Conservation (phyloP, 2,888 invertebrate species). For the Copidosoma aretas region DNA sequence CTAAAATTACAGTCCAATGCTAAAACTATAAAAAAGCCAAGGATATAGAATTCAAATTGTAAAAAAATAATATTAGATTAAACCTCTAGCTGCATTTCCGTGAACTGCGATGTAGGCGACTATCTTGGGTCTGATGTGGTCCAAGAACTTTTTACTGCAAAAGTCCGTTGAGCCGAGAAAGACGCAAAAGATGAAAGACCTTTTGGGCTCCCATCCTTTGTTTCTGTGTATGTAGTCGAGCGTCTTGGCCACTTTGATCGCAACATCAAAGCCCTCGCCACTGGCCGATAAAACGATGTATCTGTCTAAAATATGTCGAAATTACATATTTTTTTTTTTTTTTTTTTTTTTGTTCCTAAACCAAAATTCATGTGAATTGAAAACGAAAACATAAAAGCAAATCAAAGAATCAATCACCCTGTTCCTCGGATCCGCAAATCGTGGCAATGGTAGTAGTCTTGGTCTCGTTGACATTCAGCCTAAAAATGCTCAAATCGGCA, state of each 20-base stretch:
- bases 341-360: background rate
- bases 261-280: conserved; percentile 50
- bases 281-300: conserved; percentile 54
- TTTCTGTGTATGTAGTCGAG: conserved; percentile 48
- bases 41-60: no score
- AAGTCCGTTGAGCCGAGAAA: conserved; percentile 48
- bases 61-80: conserved; percentile 2
- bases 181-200: conserved; percentile 55
- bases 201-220: conserved; percentile 53
- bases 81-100: conserved; percentile 42
- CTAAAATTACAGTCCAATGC: conserved; percentile 39
- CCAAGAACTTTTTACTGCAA: conserved; percentile 48
- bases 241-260: conserved; percentile 49
- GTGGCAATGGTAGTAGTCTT: conserved; percentile 46
- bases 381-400: background rate
- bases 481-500: conserved; percentile 38
- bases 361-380: background rate
- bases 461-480: conserved; percentile 43
- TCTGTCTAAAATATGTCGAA: conserved; percentile 51
- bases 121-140: conserved; percentile 46
- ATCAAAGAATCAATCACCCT: conserved; percentile 20
- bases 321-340: background rate
- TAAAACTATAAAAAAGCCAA: background rate
- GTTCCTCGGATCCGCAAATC: conserved; percentile 47
- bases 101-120: conserved; percentile 54